phyloP scores from a whole-genome alignment of 1,140 invertebrate species.

The Colletes gigas region DNA sequence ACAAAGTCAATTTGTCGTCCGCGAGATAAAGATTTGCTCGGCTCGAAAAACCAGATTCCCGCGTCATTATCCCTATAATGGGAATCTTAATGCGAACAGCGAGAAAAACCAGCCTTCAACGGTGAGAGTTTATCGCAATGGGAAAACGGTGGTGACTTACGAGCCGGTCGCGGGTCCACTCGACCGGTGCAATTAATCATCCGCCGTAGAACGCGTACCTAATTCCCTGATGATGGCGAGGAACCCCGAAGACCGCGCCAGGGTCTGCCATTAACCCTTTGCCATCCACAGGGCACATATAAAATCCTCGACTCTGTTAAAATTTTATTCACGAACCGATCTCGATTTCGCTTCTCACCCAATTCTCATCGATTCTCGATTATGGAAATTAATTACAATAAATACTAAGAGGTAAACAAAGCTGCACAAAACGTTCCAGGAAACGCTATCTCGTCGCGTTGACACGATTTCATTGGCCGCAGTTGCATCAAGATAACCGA shows the following conservation, averaged over 20 bases:
- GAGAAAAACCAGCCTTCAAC: slow-evolving; percentile 3
- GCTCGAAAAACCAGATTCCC: not conserved
- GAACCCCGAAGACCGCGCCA: not conserved
- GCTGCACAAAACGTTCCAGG: too few species aligned
- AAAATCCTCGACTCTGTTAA: too few species aligned
- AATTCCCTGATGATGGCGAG: slow-evolving; percentile 46
- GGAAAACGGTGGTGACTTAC: slow-evolving; percentile 55
- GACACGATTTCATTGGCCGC: too few species aligned
- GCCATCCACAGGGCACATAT: too few species aligned
- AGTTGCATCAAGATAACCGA: too few species aligned
- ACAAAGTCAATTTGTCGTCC: not conserved
- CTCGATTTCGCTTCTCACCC: too few species aligned
- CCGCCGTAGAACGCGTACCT: slow-evolving; percentile 32
- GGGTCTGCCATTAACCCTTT: slow-evolving; percentile 15
- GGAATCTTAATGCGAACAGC: not conserved
- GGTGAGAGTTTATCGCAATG: slow-evolving; percentile 40
- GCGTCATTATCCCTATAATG: slow-evolving; percentile 5
- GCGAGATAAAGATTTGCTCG: too few species aligned
- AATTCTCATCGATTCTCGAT: too few species aligned
- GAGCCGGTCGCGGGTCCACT: slow-evolving; percentile 32
- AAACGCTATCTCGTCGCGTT: too few species aligned
- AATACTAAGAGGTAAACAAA: too few species aligned
- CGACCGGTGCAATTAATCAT: slow-evolving; percentile 51
- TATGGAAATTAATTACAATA: too few species aligned
- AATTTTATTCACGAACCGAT: too few species aligned